A percentile compares a stretch with the other conserved stretches of the same genome.
Evolutionary conservation across 2,797 vertebrate species (phyloP).

Genomic region (Semaprochilodus insignis): DNA sequence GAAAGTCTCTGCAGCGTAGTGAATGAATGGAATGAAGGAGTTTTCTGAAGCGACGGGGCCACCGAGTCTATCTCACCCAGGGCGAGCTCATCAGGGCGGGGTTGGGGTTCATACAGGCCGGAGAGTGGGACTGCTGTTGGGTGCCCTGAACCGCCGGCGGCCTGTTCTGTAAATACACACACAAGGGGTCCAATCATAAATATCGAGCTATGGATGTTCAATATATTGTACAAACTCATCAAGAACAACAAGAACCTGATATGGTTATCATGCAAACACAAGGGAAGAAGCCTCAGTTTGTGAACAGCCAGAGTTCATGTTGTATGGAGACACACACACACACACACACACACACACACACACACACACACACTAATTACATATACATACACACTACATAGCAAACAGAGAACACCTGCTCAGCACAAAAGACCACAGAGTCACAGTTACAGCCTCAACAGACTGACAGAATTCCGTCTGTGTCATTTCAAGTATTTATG

Average conservation of each 20-base stretch:
- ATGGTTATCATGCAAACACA: neutral
- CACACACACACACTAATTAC: neutral
- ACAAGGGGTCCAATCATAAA: slow-evolving; percentile 72
- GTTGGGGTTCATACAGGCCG: slow-evolving; percentile 73
- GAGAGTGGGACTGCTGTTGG: slow-evolving; percentile 72
- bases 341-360: neutral
- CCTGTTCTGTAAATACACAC: slow-evolving; percentile 79
- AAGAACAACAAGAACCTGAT: neutral
- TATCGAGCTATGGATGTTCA: slow-evolving; percentile 34
- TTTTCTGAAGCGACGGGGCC: slow-evolving; percentile 5
- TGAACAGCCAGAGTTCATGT: neutral
- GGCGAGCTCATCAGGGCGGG: slow-evolving; percentile 79
- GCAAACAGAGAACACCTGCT: neutral
- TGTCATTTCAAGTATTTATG: too few relatives aligned
- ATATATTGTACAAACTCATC: neutral
- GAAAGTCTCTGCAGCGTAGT: neutral
- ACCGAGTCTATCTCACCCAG: slow-evolving; percentile 78
- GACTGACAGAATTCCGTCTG: neutral
- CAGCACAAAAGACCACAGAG: neutral
- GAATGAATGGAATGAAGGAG: slow-evolving; percentile 24
- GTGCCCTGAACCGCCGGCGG: slow-evolving; percentile 78
- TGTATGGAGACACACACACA: neutral
- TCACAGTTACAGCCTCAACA: neutral
- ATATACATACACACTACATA: neutral
- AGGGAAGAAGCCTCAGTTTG: slow-evolving; percentile 33